Base-by-base conservation (phyloP, 2,113 vertebrate genomes). In the Rhinopomastus cyanomelas region DNA sequence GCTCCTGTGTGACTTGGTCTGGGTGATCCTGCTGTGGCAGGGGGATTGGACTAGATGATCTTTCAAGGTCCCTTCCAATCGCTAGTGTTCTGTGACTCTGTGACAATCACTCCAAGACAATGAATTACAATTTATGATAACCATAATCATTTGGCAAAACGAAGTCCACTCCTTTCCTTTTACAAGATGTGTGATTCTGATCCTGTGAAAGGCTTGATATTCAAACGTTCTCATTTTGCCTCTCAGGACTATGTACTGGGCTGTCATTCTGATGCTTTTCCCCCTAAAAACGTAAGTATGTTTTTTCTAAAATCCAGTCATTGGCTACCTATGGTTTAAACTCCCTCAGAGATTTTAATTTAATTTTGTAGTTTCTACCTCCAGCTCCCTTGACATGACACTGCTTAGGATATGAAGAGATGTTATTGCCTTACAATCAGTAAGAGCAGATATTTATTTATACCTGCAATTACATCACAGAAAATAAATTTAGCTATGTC, bases 141-240 rank as follows among this genome's bases (percentile, higher is more conserved):
- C 7, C 4, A 1, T 2, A 26, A 23, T 64, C 42, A 36, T 76
- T 69, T 12, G 49, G 52, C 34, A 69, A 49, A 69, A 2, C 32
- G 17, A 83, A 85, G 64, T 52, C 26, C 23, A 5, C 26, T 77
- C 21, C 19, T 60, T 59, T 82, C 18, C 52, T 90, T 74, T 78
- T 29, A 48, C 34, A 42, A 5, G 23, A 37, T 1, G 1, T 11
- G 5, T 25, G 27, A 69, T 16, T 26, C 17, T 1, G 3, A 19
- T 25, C 26, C 42, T 37, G 20, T 37, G 56, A 55, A 77, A 80
- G 48, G 22, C 8, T 36, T 77, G 51, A 46, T 7, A 6, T 30
- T 30, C 9, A 67, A 16, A 18, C 20, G 59, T 59, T 69, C 66
- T 66, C 51, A 16, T 55, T 80, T 52, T 56, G 52, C 22, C 48